These are phyloP conservation scores for Opisthograptis luteolata DNA, from an alignment of 2,888 invertebrate genomes.

Conservation along the genomic window DNA sequence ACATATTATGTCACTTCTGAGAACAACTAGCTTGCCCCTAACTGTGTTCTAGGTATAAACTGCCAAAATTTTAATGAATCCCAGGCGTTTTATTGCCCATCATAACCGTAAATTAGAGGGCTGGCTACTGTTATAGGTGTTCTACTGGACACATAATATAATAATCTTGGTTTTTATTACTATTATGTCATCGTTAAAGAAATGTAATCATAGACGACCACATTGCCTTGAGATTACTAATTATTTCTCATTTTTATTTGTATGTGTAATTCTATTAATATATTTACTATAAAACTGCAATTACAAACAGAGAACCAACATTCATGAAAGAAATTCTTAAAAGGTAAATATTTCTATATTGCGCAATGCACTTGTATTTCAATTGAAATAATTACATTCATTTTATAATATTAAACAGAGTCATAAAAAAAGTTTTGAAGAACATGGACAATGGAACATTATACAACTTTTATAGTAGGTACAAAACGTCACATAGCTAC, in stretches of 20 bases:
- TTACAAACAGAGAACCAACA: background rate
- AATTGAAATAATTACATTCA: too few species aligned
- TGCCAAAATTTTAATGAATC: constrained; percentile 13
- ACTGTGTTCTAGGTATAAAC: background rate
- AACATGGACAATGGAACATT: constrained; percentile 20
- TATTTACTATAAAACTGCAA: background rate
- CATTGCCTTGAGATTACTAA: too few species aligned
- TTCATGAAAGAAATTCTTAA: background rate
- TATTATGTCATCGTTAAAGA: constrained; percentile 26
- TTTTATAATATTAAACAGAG: too few species aligned
- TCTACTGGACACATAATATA: constrained; percentile 33
- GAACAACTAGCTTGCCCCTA: background rate
- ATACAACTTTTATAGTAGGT: constrained; percentile 30
- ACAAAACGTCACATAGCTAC: constrained; percentile 32
- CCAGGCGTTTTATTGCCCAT: constrained; percentile 43
- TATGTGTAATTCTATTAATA: too few species aligned
- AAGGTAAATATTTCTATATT: too few species aligned
- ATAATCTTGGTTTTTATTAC: constrained; percentile 33
- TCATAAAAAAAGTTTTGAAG: background rate
- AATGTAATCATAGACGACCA: constrained; percentile 19
- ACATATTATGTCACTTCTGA: too few species aligned
- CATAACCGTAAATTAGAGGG: constrained; percentile 47
- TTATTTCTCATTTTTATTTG: too few species aligned
- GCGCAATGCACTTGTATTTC: too few species aligned
- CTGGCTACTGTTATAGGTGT: constrained; percentile 18